Base-by-base conservation (phyloP, 2,888 invertebrate species). In the Synergus japonicus region DNA sequence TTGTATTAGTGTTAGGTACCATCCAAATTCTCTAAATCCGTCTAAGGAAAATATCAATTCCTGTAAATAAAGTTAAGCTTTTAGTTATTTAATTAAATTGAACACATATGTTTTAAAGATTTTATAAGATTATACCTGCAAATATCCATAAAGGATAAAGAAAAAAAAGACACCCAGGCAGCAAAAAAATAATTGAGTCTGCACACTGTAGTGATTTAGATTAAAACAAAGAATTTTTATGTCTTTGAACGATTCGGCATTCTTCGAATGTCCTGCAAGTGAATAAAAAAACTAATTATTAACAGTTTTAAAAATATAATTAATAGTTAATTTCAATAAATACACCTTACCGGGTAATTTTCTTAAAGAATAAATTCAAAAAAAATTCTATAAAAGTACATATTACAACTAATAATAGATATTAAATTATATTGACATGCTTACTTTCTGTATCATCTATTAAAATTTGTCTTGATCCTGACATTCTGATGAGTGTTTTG, bases 1-100 rank as follows among this genome's bases (percentile, higher is more conserved):
- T 93, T 99, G 98, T 18, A 98, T 94, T 79, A 98, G 93, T 1
- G 99, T 99, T 83, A 99, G 94, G 91, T 97, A 98, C 96, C 98
- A 96, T 67, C 98, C 98, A 89, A 96, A 97, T 0, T 97, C 96
- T 88, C 96, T 96, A 87, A 98, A 97, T 65, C 97, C 98, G 37
- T 97, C 96, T n/a, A 96, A 94, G 0, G 97, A 96, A 92, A 98
- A 99, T 90, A 99, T 97, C 66, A 98, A 93, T 93, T 99, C 99
- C 94, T 95, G 86, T 69, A 92, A 88, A 63, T 66, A 15, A 49
- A 76, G 67, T 54, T 54, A 81, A 66, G 63, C 66, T 58, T 18
- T 15, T 13, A 29, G n/a, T 15, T 29, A 4, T 13, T 0, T 18
- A n/a, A 7, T 18, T 43, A 18, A n/a, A 67, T 10, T 10, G n/a